Conservation (phyloP, 2,113 vertebrate species). For the Eublepharis macularius region DNA sequence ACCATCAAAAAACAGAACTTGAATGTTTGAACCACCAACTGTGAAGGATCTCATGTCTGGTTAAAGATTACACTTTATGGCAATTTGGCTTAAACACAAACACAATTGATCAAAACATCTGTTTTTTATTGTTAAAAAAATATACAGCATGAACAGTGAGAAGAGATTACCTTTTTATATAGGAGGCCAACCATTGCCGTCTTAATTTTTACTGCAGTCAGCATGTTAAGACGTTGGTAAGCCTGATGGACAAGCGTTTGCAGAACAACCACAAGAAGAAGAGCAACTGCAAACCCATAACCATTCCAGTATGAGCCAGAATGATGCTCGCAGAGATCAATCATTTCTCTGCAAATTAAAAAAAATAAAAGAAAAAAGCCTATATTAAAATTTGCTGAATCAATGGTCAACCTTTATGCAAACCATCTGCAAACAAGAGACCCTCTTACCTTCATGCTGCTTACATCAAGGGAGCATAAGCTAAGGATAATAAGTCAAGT, state of each 20-base stretch:
- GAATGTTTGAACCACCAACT: not conserved
- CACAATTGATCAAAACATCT: not conserved
- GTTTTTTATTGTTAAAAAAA: not conserved
- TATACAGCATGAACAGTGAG: not conserved
- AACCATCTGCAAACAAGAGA: not conserved
- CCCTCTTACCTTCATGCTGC: not conserved
- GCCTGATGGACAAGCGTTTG: constrained; percentile 64
- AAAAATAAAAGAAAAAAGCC: not conserved
- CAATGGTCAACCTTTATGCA: not conserved
- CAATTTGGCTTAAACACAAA: not conserved
- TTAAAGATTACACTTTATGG: not conserved
- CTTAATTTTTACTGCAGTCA: constrained; percentile 68
- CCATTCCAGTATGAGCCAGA: constrained; percentile 37
- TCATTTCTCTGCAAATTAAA: constrained; percentile 57
- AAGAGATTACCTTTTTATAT: constrained; percentile 67
- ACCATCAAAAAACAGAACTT: not conserved
- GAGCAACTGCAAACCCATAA: constrained; percentile 51
- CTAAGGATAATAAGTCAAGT: not conserved
- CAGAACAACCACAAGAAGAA: constrained; percentile 57
- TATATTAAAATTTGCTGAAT: not conserved
- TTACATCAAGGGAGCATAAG: not conserved
- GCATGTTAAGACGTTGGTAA: constrained; percentile 61
- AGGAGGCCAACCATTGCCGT: constrained; percentile 62
- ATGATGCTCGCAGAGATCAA: constrained; percentile 57
- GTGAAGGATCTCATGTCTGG: not conserved